Conservation (phyloP, 2,888 invertebrate species). For the Limenitis camilla region DNA sequence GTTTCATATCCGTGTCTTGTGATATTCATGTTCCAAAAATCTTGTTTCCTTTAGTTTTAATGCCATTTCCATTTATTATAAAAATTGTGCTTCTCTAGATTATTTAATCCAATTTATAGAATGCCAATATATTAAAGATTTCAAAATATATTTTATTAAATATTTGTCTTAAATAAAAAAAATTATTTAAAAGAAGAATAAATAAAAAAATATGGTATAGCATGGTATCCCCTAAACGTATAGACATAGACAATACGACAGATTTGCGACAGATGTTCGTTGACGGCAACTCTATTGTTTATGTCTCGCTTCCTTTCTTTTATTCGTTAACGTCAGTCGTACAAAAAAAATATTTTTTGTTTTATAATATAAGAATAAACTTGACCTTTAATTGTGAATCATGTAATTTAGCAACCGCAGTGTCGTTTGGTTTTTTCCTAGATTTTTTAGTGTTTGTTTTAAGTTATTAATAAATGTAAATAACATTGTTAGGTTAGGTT, state of each 20-base stretch:
- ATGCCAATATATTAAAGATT: no score
- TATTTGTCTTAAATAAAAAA: no score
- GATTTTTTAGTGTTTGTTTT: slow-evolving; percentile 29
- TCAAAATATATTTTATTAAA: no score
- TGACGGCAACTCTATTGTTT: slow-evolving; percentile 46
- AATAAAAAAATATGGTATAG: background rate
- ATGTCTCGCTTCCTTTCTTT: slow-evolving; percentile 58
- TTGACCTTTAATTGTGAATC: slow-evolving; percentile 31
- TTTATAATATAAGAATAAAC: slow-evolving; percentile 30
- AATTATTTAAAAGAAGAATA: background rate
- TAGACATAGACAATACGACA: slow-evolving; percentile 32
- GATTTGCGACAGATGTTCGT: no score
- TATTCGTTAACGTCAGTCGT: slow-evolving; percentile 41
- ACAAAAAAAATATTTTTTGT: slow-evolving; percentile 35
- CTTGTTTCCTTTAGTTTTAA: no score
- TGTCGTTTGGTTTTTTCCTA: slow-evolving; percentile 29
- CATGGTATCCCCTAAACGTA: background rate
- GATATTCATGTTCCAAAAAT: no score
- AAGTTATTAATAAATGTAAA: slow-evolving; percentile 33
- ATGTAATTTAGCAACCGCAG: slow-evolving; percentile 32
- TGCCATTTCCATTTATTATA: no score
- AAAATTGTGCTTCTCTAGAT: no score
- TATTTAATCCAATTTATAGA: no score
- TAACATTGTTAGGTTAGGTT: slow-evolving; percentile 47
- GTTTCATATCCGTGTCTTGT: no score